Base-by-base conservation (phyloP, 2,888 invertebrate species). In the Allolobophora icterica region DNA sequence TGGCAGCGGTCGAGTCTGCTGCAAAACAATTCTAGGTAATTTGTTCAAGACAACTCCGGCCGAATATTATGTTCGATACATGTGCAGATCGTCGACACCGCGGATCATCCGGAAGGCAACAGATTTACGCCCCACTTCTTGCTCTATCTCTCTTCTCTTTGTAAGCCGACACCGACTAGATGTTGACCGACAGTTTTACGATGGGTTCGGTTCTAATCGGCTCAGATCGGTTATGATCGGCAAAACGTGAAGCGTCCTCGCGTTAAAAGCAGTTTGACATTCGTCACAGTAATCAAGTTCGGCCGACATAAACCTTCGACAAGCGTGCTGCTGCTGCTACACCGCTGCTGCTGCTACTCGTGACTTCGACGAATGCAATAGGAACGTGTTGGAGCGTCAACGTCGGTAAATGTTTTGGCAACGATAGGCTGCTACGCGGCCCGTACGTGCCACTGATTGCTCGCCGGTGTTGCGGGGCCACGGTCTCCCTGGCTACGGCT, bases 331-430 rank as follows among this genome's bases (percentile, higher is more conserved):
- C 30, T 58, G 24, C 58, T 19, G 24, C 24, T 24, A 24, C 52
- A 24, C 52, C 24, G 24, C 24, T 5, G 5, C 21, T 21, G n/a
- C 71, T 8, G n/a, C 8, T 30, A 8, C 8, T 71, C 11, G 71
- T n/a, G n/a, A n/a, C 71, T n/a, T 8, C 71, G 71, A n/a, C 11
- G 71, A 71, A n/a, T 71, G 30, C 71, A 8, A 35, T 35, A 34
- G 13, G 34, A 87, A 34, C 38, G 19, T 8, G 19, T 87, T 87
- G 38, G 38, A 35, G 34, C 87, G 87, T 34, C 87, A 38, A 35
- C 87, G 35, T 33, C 19, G 11, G 34, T 87, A 87, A 87, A 87
- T 87, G 38, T 87, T 87, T 35, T 87, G 34, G 87, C 87, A 87
- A 87, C 87, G 87, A 33, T 24, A n/a, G 24, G 35, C 6, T 35